These are phyloP conservation scores for Leucoma salicis DNA, from an alignment of 2,888 invertebrate species.

Conservation along the genomic window DNA sequence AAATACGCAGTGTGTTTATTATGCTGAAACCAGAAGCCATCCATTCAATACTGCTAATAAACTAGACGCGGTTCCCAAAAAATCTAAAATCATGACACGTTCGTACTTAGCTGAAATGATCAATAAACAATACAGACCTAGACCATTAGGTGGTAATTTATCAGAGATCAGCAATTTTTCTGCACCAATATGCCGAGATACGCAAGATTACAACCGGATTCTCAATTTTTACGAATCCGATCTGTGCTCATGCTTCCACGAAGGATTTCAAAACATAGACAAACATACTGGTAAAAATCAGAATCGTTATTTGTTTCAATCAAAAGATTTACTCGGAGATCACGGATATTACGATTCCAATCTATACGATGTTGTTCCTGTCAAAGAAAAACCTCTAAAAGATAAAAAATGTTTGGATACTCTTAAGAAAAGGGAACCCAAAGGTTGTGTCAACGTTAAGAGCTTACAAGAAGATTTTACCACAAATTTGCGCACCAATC, in stretches of 20 bases:
- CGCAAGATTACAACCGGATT: slow-evolving; percentile 3
- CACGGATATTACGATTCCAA: slow-evolving; percentile 57
- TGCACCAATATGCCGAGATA: slow-evolving; percentile 58
- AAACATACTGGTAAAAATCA: slow-evolving; percentile 16
- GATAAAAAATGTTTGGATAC: slow-evolving; percentile 31
- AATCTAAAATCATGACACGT: slow-evolving; percentile 13
- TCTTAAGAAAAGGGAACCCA: slow-evolving; percentile 35
- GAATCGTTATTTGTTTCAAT: background rate
- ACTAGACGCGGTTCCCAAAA: slow-evolving; percentile 2
- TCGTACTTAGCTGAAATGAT: slow-evolving; percentile 47
- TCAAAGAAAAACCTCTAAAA: slow-evolving; percentile 54
- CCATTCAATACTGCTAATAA: slow-evolving; percentile 32
- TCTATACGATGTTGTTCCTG: slow-evolving; percentile 63
- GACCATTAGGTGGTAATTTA: slow-evolving; percentile 35
- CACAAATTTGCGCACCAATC: slow-evolving; percentile 21
- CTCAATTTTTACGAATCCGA: slow-evolving; percentile 40
- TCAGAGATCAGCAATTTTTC: slow-evolving; percentile 54
- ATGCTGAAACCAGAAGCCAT: slow-evolving; percentile 39
- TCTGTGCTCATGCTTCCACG: slow-evolving; percentile 58
- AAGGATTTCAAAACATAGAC: slow-evolving; percentile 57
- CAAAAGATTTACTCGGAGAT: slow-evolving; percentile 20
- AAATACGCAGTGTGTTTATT: slow-evolving; percentile 46
- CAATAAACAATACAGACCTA: slow-evolving; percentile 52
- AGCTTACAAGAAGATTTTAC: slow-evolving; percentile 41
- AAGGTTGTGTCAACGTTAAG: slow-evolving; percentile 25